Conservation (phyloP, 2,888 invertebrate species). For the Tachina fera region DNA sequence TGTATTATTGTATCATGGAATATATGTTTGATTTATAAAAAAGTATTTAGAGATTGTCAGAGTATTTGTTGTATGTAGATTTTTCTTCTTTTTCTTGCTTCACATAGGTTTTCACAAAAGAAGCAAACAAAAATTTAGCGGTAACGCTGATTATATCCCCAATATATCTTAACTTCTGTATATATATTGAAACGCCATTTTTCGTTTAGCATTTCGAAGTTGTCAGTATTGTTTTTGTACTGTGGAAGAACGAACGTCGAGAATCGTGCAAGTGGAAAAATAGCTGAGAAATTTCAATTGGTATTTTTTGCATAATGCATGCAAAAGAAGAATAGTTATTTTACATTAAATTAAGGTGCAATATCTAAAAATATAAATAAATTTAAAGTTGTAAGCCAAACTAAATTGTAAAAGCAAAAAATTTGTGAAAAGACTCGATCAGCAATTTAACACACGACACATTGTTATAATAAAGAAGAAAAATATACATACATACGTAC, state of each 20-base stretch:
- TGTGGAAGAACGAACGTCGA: constrained; percentile 75
- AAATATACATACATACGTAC: constrained; percentile 39
- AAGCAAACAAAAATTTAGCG: too few relatives aligned
- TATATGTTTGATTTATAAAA: too few relatives aligned
- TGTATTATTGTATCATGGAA: too few relatives aligned
- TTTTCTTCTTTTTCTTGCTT: too few relatives aligned
- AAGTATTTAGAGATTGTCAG: too few relatives aligned
- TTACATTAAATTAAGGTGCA: constrained; percentile 57
- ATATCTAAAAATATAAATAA: constrained; percentile 70
- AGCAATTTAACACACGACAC: constrained; percentile 63
- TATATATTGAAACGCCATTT: constrained; percentile 51
- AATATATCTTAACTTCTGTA: constrained; percentile 6
- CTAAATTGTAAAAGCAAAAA: constrained; percentile 74
- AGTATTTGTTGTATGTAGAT: too few relatives aligned
- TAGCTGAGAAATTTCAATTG: constrained; percentile 76
- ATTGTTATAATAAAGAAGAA: constrained; percentile 48
- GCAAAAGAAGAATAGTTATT: constrained; percentile 74
- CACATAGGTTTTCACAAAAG: too few relatives aligned
- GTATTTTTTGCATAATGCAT: constrained; percentile 79
- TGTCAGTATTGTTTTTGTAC: constrained; percentile 69
- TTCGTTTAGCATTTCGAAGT: constrained; percentile 62
- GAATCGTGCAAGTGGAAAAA: constrained; percentile 75
- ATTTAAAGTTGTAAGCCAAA: constrained; percentile 65
- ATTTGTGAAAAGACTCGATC: constrained; percentile 70
- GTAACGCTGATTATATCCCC: too few relatives aligned